Percentiles rank a stretch among this genome's conserved stretches.
phyloP scores from a whole-genome alignment of 2,113 vertebrate species.

The Thunnus thynnus region DNA sequence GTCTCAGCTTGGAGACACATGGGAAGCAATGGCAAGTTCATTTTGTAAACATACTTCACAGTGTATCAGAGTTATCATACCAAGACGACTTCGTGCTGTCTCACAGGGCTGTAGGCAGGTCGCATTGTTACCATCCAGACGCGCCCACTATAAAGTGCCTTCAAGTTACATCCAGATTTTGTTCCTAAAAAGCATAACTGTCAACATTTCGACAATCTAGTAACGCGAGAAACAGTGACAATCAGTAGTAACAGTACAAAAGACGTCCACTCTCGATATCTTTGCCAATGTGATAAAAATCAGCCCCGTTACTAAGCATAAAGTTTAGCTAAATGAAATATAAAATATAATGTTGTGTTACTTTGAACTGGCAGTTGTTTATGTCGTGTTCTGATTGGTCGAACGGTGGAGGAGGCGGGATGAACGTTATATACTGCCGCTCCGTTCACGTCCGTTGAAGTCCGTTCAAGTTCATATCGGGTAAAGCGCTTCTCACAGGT shows the following conservation, averaged over 20 bases:
- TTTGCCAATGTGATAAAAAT: background rate
- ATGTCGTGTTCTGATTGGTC: conserved; percentile 27
- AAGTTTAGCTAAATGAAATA: background rate
- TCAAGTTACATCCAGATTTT: background rate
- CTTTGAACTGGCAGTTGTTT: background rate
- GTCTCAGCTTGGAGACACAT: background rate
- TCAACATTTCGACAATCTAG: background rate
- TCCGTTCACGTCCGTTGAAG: too few relatives aligned
- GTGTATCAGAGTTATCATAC: background rate
- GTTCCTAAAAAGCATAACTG: background rate
- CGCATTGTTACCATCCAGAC: too few relatives aligned
- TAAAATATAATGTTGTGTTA: too few relatives aligned
- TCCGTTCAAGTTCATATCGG: background rate
- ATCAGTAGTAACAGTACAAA: background rate
- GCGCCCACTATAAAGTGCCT: background rate
- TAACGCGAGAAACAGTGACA: background rate
- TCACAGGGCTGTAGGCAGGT: too few relatives aligned
- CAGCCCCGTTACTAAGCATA: too few relatives aligned
- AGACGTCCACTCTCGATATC: too few relatives aligned
- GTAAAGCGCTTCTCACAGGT: background rate
- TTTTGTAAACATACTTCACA: background rate
- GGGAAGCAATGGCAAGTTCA: background rate
- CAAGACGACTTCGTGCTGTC: background rate
- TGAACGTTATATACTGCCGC: too few relatives aligned
- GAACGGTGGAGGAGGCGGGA: background rate